Evolutionary conservation across 37 sponge, comb jelly and placozoan species (phyloP).

Genomic region (Chondrilla cf. caribensis): DNA sequence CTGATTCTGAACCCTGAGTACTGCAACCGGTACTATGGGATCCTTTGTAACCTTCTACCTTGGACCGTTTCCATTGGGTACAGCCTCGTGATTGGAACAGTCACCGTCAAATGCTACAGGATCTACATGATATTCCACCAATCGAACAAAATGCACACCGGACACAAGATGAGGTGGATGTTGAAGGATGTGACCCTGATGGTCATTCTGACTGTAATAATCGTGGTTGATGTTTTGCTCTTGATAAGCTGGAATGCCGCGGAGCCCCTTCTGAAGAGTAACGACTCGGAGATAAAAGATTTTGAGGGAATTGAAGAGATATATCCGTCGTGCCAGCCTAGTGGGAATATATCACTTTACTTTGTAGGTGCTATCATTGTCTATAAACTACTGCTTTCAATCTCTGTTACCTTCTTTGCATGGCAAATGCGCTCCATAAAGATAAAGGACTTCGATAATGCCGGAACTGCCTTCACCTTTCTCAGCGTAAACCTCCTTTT

Average conservation of each 20-base stretch:
- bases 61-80: conserved; percentile 17
- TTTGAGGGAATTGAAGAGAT: background rate
- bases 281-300: background rate
- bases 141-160: background rate
- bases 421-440: background rate
- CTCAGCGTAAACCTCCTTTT: background rate
- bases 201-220: background rate
- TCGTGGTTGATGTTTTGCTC: background rate
- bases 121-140: background rate
- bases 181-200: background rate
- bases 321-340: background rate
- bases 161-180: background rate
- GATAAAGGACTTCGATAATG: background rate
- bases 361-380: background rate
- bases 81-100: background rate
- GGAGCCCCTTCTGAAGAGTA: background rate
- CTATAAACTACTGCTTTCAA: background rate
- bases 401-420: background rate
- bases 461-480: conserved; percentile 1
- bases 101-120: background rate
- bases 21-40: background rate
- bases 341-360: background rate
- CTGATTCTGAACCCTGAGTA: background rate
- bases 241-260: background rate
- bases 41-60: background rate